Evolutionary conservation across 2,113 vertebrate genomes (phyloP).

Genomic region (Lycaon pictus): DNA sequence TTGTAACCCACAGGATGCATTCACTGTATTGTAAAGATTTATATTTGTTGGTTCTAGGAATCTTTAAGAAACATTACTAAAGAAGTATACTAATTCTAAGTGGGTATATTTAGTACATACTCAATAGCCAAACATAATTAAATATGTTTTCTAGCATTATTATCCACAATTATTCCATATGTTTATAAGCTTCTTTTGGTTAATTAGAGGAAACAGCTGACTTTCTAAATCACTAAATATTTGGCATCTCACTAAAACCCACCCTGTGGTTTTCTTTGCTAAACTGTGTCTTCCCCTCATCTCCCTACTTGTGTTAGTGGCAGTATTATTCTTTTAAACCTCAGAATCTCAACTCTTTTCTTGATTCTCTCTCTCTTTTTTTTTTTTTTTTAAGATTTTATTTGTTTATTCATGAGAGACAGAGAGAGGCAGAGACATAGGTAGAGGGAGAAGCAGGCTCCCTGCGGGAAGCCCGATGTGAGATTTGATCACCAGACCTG

Average conservation of each 20-base stretch:
- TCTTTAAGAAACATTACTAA: background rate
- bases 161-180: background rate
- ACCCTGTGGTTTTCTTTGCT: background rate
- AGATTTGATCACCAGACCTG: no score
- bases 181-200: background rate
- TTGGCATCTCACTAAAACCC: background rate
- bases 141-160: background rate
- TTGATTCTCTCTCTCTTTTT: background rate
- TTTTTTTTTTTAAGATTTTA: background rate
- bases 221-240: background rate
- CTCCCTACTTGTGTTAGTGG: background rate
- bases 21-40: background rate
- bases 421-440: no score
- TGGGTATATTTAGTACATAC: background rate
- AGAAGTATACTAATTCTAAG: background rate
- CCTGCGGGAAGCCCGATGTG: no score
- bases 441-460: no score
- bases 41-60: conserved; percentile 8
- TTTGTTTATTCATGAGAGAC: no score
- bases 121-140: background rate
- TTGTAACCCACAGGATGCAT: background rate
- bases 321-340: background rate
- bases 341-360: background rate
- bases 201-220: conserved; percentile 32
- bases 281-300: background rate